A percentile compares a stretch with the other conserved stretches of the same genome.
Evolutionary conservation across 1,140 invertebrate species (phyloP).

Genomic region (Ostrea edulis): DNA sequence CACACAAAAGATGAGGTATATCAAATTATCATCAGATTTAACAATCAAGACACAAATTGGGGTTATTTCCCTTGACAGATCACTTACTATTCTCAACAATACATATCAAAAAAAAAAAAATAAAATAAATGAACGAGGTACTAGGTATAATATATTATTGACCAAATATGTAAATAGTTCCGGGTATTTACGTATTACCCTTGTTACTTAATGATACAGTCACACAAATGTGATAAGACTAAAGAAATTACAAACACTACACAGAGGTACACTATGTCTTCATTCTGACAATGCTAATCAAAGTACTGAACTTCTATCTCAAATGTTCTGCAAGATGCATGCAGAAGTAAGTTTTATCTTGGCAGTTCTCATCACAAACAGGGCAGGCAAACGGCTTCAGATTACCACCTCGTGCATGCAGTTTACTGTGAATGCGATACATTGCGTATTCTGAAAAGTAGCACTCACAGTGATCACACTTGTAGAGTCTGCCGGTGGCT

Average conservation of each 20-base stretch:
- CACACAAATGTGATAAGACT: constrained; percentile 23
- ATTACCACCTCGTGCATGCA: constrained; percentile 65
- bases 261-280: background rate
- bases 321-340: constrained; percentile 74
- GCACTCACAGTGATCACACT: constrained; percentile 73
- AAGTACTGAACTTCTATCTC: constrained; percentile 15
- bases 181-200: constrained; percentile 10
- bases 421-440: constrained; percentile 73
- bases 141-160: constrained; percentile 9
- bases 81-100: background rate
- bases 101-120: background rate
- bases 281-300: background rate
- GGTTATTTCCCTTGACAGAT: constrained; percentile 24
- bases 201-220: background rate
- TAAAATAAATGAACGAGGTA: constrained; percentile 11
- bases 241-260: constrained; percentile 6
- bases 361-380: constrained; percentile 72
- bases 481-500: constrained; percentile 69
- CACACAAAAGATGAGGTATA: constrained; percentile 31
- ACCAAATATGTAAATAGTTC: constrained; percentile 25
- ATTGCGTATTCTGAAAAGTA: constrained; percentile 76
- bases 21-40: constrained; percentile 10
- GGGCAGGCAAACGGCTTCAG: constrained; percentile 69
- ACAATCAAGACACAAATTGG: background rate
- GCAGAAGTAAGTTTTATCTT: constrained; percentile 72